Conservation (phyloP, 2,797 vertebrate species). For the Phyllotis vaccarum region DNA sequence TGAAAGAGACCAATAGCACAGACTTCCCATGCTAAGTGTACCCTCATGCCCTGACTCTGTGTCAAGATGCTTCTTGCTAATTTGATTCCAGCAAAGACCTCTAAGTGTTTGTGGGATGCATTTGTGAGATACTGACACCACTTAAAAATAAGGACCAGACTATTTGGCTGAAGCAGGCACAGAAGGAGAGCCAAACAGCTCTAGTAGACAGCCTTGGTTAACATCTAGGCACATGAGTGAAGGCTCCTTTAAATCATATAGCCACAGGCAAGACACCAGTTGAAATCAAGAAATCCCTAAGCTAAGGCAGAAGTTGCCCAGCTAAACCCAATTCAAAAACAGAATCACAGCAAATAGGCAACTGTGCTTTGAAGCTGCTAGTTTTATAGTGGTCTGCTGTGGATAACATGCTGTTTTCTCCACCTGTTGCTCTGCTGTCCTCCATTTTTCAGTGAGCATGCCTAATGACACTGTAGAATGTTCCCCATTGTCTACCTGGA, state of each 20-base stretch:
- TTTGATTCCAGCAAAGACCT: background rate
- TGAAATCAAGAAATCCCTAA: background rate
- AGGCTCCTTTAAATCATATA: background rate
- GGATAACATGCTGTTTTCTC: background rate
- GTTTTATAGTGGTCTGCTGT: background rate
- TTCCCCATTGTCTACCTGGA: background rate
- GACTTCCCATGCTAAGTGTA: accelerated
- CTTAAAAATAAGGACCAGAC: background rate
- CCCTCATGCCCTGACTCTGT: background rate
- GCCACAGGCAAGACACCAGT: background rate
- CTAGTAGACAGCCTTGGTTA: background rate
- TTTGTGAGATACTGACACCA: background rate
- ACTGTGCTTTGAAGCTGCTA: background rate
- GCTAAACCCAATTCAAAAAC: background rate
- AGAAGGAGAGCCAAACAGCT: background rate
- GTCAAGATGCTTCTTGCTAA: background rate
- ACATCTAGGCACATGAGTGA: background rate
- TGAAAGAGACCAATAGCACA: background rate
- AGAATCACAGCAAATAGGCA: background rate
- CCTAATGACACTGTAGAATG: accelerated
- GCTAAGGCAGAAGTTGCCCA: background rate
- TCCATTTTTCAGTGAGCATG: background rate
- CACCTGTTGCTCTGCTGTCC: no score
- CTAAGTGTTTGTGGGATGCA: background rate
- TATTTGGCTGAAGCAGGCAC: background rate